Evolutionary conservation across 2,888 invertebrate genomes (phyloP).

Genomic region (Sicus ferrugineus): DNA sequence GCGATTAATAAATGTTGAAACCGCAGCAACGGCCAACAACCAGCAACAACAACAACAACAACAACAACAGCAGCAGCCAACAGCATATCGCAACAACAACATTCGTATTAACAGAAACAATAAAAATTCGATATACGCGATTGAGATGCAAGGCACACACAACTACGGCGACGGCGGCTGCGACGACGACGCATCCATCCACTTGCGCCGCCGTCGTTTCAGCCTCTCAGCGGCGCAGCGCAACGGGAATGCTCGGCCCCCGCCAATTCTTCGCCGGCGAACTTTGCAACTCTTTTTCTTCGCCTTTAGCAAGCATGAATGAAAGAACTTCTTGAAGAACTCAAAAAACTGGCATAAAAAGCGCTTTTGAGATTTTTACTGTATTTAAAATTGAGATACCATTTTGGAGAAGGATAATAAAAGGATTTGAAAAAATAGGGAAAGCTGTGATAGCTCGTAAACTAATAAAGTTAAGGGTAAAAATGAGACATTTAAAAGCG

Average conservation of each 20-base stretch:
- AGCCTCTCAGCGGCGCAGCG: background rate
- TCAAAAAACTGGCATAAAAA: too few relatives aligned
- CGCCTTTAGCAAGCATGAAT: too few relatives aligned
- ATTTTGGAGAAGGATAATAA: too few relatives aligned
- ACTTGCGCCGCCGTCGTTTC: background rate
- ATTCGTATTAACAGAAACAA: background rate
- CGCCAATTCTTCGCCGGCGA: too few relatives aligned
- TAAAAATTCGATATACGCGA: slow-evolving; percentile 1
- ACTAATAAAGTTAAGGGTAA: too few relatives aligned
- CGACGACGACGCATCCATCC: background rate
- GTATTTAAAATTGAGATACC: too few relatives aligned
- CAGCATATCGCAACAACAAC: background rate
- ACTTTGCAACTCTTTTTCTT: too few relatives aligned
- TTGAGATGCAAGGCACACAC: slow-evolving; percentile 12
- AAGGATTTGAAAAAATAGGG: too few relatives aligned
- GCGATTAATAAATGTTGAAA: slow-evolving; percentile 20
- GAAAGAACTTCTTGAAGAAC: slow-evolving; percentile 14
- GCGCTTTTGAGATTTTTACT: too few relatives aligned
- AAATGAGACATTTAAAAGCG: slow-evolving; percentile 13
- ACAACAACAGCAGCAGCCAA: background rate
- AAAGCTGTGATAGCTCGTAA: too few relatives aligned
- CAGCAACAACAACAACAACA: slow-evolving; percentile 6
- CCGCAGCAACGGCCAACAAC: background rate
- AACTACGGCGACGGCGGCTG: background rate
- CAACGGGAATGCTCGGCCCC: background rate